A percentile compares a stretch with the other conserved stretches of the same genome.
These are phyloP conservation scores for Anthophora plumipes DNA, from an alignment of 2,888 invertebrate genomes.

Conservation along the genomic window DNA sequence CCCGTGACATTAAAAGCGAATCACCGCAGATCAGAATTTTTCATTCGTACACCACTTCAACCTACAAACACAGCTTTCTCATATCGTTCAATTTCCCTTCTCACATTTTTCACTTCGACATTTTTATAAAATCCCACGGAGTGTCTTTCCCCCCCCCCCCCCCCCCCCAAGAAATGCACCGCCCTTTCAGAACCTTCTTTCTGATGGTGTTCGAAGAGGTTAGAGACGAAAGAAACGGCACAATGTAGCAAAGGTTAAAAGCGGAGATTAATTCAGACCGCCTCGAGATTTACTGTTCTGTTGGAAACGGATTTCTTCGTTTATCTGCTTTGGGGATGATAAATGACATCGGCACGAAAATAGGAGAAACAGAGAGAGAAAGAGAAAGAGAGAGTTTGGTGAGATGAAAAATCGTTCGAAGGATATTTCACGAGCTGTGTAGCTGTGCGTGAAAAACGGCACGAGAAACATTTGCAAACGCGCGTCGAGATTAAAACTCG, in stretches of 20 bases:
- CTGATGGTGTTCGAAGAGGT: no score
- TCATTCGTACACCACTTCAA: no score
- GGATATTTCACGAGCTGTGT: not conserved
- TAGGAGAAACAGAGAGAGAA: slow-evolving; percentile 3
- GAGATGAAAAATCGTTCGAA: slow-evolving; percentile 8
- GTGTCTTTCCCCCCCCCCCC: no score
- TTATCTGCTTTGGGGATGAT: slow-evolving; percentile 10
- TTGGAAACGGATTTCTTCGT: slow-evolving; percentile 4
- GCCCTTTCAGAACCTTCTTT: no score
- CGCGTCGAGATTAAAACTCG: not conserved
- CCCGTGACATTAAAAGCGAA: no score
- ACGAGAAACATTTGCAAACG: not conserved
- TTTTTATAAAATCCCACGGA: no score
- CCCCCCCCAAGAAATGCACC: no score
- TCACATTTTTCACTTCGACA: no score
- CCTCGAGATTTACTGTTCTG: not conserved
- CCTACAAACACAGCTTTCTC: no score
- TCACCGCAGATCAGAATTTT: no score
- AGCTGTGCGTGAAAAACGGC: not conserved
- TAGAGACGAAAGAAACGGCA: not conserved
- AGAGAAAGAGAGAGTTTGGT: not conserved
- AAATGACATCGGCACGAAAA: slow-evolving; percentile 5
- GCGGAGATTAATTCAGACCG: not conserved
- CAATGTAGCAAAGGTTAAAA: not conserved
- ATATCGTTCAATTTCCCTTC: no score